Conservation (phyloP, 2,113 vertebrate species). For the Chelonoidis abingdonii region DNA sequence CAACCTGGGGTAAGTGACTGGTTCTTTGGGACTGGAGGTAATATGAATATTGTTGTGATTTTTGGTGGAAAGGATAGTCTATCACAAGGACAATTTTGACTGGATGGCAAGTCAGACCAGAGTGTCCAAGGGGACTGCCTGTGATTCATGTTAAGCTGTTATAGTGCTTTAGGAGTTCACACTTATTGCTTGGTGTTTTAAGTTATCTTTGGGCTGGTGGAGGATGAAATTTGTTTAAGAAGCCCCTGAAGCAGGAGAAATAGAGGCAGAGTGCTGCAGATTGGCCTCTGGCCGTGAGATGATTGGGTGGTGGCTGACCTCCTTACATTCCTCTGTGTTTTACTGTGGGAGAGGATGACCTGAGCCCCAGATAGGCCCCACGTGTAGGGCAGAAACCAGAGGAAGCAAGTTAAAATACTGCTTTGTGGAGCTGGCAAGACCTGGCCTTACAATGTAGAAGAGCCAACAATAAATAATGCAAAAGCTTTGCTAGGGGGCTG, state of each 20-base stretch:
- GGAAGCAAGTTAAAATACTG: neutral
- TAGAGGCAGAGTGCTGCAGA: no score
- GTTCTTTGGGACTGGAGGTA: neutral
- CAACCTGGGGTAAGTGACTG: neutral
- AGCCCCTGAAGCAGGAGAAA: no score
- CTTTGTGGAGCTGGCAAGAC: neutral
- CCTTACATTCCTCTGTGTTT: no score
- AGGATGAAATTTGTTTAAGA: no score
- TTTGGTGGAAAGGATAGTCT: neutral
- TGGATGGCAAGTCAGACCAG: neutral
- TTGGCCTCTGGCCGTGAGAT: no score
- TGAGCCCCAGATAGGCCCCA: neutral
- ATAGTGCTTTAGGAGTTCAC: no score
- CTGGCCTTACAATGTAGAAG: neutral
- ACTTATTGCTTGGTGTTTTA: no score
- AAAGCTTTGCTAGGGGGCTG: neutral
- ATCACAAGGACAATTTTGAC: neutral
- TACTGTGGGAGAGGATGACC: neutral
- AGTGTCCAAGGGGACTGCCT: no score
- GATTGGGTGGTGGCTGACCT: no score
- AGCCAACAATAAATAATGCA: neutral
- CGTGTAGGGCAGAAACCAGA: neutral
- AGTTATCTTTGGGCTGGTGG: no score
- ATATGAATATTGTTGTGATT: neutral
- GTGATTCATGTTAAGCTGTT: no score